Base-by-base conservation (phyloP, 1,140 invertebrate species). In the Zaprionus camerounensis region DNA sequence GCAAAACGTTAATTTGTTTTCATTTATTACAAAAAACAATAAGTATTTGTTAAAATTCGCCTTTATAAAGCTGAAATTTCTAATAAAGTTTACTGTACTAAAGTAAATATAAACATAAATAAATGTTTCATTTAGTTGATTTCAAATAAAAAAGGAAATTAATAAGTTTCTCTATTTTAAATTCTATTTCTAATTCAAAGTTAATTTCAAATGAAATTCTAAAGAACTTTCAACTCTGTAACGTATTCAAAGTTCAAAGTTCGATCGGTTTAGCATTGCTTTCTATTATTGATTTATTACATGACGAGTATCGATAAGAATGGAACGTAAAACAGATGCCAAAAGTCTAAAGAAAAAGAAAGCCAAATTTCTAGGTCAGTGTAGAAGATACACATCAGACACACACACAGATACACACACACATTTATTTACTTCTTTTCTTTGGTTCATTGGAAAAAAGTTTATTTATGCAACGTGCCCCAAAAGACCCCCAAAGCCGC, bases 301-400 rank as follows among this genome's bases (percentile, higher is more conserved):
- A 12, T 24, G 46, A 20, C 11, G 7, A 13, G 20, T 24, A 24
- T 24, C 34, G 6, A 61, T 24, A 24, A 41, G 36, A 61, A 31
- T 57, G 5, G 2, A 63, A 65, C 28, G 34, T 34, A 49, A 56
- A 73, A n/a, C 65, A 69, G 63, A 38, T 69, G 46, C 56, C 57
- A 62, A 61, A 70, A 73, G 4, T 6, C 53, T n/a, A 28, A 41
- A 75, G 65, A 66, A 84, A 44, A 84, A 78, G 80, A 85, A 84
- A 86, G 64, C 56, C 74, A 75, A 87, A 83, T 87, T 87, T 87
- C 81, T 84, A 85, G 81, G 81, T 84, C 81, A 85, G 67, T 80
- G 81, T 72, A 80, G 67, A 78, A 72, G 69, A 24, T 51, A 13
- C 12, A 20, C 22, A 15, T n/a, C 5, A 46, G 5, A 46, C n/a